A percentile compares a stretch with the other conserved stretches of the same genome.
Conservation (phyloP, 2,797 vertebrate genomes). For the Babyrousa celebensis region DNA sequence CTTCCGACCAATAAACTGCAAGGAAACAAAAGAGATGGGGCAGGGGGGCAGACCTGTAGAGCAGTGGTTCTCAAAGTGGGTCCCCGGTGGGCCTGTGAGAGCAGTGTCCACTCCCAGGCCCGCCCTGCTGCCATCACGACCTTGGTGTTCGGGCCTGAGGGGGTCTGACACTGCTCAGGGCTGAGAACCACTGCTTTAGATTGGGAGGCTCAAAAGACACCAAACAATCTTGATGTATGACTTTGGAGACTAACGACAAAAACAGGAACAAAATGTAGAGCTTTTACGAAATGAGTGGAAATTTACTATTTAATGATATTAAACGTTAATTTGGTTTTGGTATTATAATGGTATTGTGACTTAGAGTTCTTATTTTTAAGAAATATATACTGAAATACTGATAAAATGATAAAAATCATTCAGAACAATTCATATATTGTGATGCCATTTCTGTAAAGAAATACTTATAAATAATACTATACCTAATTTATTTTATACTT, state of each 20-base stretch:
- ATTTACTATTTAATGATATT: not conserved
- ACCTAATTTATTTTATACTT: not conserved
- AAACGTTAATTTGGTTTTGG: not conserved
- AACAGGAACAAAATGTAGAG: not conserved
- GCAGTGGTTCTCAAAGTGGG: conserved; percentile 27
- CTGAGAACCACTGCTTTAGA: not conserved
- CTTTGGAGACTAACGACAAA: not conserved
- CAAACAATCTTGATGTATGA: not conserved
- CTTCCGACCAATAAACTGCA: not conserved
- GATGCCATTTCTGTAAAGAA: not conserved
- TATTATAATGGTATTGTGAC: not conserved
- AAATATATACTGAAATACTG: not conserved
- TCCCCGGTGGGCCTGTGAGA: not conserved
- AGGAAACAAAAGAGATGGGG: not conserved
- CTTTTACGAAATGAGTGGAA: not conserved
- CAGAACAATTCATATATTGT: not conserved
- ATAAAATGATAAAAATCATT: not conserved
- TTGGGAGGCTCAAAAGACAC: not conserved
- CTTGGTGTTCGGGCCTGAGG: too few species aligned
- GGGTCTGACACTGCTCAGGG: not conserved
- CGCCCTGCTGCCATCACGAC: not conserved
- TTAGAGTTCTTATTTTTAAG: not conserved
- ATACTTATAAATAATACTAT: not conserved
- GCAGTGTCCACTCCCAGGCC: not conserved
- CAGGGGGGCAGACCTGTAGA: not conserved